Evolutionary conservation across 2,888 invertebrate genomes (phyloP), one percentile per base, ranked within the genome.

Genomic region (Cheiracanthium punctorium): DNA sequence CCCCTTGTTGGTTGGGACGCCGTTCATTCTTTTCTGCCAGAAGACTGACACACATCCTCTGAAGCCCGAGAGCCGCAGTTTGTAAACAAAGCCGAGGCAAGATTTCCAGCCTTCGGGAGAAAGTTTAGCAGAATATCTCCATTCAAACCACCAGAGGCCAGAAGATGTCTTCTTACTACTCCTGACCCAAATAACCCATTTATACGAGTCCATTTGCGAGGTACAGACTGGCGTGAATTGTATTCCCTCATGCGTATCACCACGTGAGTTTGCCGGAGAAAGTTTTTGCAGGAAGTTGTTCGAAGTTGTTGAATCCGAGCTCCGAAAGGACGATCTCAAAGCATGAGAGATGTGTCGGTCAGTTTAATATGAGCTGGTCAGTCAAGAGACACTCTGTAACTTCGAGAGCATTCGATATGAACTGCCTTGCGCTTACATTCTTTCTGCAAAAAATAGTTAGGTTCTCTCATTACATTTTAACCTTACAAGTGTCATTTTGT

Each of bases 181-280:
- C 80, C 80, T 80, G 80, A 80, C 80, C 80, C 41, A 80, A 32
- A 80, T 73, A 33, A 30, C 65, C 65, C n/a, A 24, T 37, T 32
- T 33, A 28, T 72, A 5, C n/a, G 48, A 28, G 32, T 80, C 72
- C 30, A 32, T 72, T 52, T 48, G 43, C 20, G 24, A 20, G 7
- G 67, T 52, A 64, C n/a, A 43, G 32, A 33, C 0, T 17, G 10
- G 33, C 29, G 37, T 14, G 32, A 41, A 7, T 17, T 29, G 75
- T 75, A 73, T 33, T 70, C 58, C 17, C 24, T 75, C 81, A 82
- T 82, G 81, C 81, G 81, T 82, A 41, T 32, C 58, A 74, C 74
- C 81, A 82, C 81, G 81, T 82, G 81, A 82, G 29, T 70, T 29
- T 41, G 17, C 17, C 32, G 7, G 14, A 1, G 43, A 29, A 71